Evolutionary conservation across 2,888 invertebrate species (phyloP), one percentile per base, ranked within the genome.

Genomic region (Megastigmus dorsalis): DNA sequence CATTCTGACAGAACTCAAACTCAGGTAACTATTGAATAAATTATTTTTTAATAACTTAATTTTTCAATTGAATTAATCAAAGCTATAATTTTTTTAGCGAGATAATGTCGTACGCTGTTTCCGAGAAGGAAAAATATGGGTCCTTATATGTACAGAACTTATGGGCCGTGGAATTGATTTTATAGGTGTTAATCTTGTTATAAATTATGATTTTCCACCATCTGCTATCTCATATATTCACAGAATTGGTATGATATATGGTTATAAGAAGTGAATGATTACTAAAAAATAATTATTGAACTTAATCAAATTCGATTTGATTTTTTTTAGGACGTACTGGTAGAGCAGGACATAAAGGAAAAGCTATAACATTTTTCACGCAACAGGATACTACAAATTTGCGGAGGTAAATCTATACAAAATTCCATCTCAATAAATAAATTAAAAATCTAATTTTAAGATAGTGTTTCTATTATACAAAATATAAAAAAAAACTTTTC

Each of bases 161-260:
- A 95, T 99, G 95, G 95, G 97, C 0, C 93, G 99, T 79, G 99
- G 99, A 78, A 95, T 99, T 77, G 99, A 99, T 89, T 97, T 99
- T 88, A 96, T 96, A 83, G 97, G 97, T 0, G 97, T 99, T 55
- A 97, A 97, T 90, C 90, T 99, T 30, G 98, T 99, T 33, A 91
- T 99, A 79, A 99, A 99, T 90, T 99, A 97, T 86, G 99, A 99
- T 90, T 97, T 99, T 88, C 99, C 99, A 18, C 93, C 95, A 0
- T 93, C 95, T 0, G 93, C 94, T 71, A 95, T 97, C 81, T 93
- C 96, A 0, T 98, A 98, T 83, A 94, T 98, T 82, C 98, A 97
- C 89, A 91, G 97, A 75, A 92, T 94, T 75, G 95, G 94, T 82
- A 83, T 59, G 15, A 26, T 20, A 33, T 36, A 36, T 36, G 5